These are phyloP conservation scores for Saimiri boliviensis DNA, from an alignment of 2,113 vertebrate genomes.

Conservation along the genomic window DNA sequence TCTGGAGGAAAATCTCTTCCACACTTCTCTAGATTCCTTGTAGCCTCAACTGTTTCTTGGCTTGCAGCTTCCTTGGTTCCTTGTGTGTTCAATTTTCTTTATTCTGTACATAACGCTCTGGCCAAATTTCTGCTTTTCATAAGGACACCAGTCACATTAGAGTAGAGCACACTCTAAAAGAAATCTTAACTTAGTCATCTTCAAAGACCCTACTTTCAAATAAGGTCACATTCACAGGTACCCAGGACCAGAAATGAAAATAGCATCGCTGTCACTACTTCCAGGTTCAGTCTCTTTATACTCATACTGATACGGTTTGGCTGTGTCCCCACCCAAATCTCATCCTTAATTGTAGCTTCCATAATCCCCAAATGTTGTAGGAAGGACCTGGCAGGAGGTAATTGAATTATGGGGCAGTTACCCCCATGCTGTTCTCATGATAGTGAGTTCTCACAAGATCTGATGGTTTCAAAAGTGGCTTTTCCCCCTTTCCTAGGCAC, in stretches of 20 bases:
- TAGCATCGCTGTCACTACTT: too few species aligned
- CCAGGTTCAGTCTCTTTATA: neutral
- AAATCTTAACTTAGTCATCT: neutral
- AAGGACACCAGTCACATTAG: neutral
- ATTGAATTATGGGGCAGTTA: too few species aligned
- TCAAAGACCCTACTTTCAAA: neutral
- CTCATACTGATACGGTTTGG: neutral
- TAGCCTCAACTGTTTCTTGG: neutral
- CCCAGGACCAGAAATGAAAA: neutral
- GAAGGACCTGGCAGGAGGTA: too few species aligned
- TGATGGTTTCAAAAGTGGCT: too few species aligned
- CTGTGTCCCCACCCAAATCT: too few species aligned
- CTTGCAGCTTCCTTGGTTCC: neutral
- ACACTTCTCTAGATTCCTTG: neutral
- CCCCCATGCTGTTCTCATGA: too few species aligned
- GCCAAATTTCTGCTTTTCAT: neutral
- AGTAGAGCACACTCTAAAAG: neutral
- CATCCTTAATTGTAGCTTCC: too few species aligned
- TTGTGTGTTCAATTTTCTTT: neutral
- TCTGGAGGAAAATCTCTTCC: neutral
- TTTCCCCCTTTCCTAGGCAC: too few species aligned
- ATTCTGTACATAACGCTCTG: neutral
- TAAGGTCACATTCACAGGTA: neutral
- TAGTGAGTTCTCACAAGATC: too few species aligned
- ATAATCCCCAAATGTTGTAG: too few species aligned